Evolutionary conservation across 2,888 invertebrate species (phyloP), one percentile per base, ranked within the genome.

Genomic region (Gnatocerus cornutus): DNA sequence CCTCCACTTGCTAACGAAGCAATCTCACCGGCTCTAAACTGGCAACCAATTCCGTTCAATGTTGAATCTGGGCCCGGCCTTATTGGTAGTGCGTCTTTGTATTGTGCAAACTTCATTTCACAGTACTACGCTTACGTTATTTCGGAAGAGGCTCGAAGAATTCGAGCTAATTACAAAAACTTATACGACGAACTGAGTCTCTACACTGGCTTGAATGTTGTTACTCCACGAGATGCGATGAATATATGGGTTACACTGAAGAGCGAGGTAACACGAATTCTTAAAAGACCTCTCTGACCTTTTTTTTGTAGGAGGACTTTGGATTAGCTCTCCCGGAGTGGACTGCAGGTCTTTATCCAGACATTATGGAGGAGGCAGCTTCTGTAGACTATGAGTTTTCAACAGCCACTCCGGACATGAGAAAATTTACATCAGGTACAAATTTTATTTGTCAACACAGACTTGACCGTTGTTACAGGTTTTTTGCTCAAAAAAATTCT

Each of bases 1-100:
- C 90, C 90, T 52, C 91, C 66, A 13, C 48, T 90, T 0, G 79
- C 80, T 0, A 85, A 85, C 5, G 77, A 85, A 16, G 86, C 87
- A 79, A 84, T 87, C 69, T 90, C 90, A 89, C 87, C 88, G 74
- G 76, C 82, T n/a, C 61, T 72, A 8, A 73, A 73, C 0, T 82
- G 82, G 82, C 81, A 81, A 68, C 82, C 82, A 0, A 78, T 82
- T 43, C 78, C 81, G 1, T 80, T 74, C 56, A 73, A 77, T 39
- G 80, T 79, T 52, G 56, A 66, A 30, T 27, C 16, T 70, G 73
- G 73, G 71, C 6, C 39, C 63, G 58, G 33, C 70, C 8, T 73
- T 71, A 37, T 79, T 79, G 62, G 70, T 72, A 30, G 21, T 1
- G 21, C 58, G 5, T 39, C 21, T 27, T 6, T 29, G 0, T 66